Evolutionary conservation across 1,140 invertebrate species (phyloP).

Genomic region (Brachionus plicatilis): DNA sequence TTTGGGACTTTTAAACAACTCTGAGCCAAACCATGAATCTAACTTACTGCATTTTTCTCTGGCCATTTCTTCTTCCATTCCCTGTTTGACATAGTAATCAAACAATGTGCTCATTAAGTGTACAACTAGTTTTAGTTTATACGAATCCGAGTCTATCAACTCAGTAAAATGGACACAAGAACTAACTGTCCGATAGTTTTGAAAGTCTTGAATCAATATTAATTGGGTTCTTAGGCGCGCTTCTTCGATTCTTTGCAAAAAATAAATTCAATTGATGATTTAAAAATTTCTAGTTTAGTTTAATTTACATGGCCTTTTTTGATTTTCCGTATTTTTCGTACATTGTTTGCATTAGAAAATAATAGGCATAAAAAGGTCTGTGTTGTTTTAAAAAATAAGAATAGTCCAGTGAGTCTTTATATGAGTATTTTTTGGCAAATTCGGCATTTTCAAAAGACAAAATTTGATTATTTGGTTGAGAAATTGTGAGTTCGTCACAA

Average conservation of each 20-base stretch:
- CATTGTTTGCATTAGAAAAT: background rate
- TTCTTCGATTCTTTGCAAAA: background rate
- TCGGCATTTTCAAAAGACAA: constrained; percentile 24
- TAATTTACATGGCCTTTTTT: constrained; percentile 10
- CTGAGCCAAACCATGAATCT: background rate
- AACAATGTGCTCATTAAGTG: background rate
- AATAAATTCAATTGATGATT: too few species aligned
- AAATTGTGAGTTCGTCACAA: background rate
- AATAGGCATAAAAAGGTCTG: constrained; percentile 20
- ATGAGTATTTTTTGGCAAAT: constrained; percentile 25
- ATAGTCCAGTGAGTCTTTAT: constrained; percentile 33
- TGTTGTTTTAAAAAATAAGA: constrained; percentile 2
- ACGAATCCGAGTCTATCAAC: background rate
- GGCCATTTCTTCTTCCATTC: constrained; percentile 15
- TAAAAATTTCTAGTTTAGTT: background rate
- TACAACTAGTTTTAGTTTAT: background rate
- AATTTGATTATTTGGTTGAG: background rate
- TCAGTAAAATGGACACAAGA: constrained; percentile 11
- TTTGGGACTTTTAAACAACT: too few species aligned
- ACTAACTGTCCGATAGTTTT: background rate
- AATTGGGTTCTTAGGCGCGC: background rate
- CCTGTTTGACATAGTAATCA: constrained; percentile 24
- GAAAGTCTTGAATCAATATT: constrained; percentile 15
- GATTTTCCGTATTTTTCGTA: background rate
- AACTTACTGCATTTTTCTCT: constrained; percentile 19